Conservation (phyloP, 64 coral and sea anemone genomes). For the Acropora tenuis region DNA sequence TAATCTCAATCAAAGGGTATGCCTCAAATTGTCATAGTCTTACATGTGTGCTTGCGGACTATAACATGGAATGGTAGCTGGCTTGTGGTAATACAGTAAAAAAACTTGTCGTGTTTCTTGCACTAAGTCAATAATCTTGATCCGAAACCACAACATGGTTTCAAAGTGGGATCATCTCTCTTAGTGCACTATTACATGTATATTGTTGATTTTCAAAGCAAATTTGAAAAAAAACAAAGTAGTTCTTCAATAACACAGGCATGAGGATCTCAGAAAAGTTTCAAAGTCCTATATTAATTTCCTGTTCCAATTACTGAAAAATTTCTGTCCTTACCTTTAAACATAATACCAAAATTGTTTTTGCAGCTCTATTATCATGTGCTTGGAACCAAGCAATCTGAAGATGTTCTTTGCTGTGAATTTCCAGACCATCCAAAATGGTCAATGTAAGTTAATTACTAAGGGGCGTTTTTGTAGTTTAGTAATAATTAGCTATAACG, state of each 20-base stretch:
- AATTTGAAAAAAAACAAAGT: background rate
- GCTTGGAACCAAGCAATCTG: constrained; percentile 81
- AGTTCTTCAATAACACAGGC: no score
- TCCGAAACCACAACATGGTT: constrained; percentile 64
- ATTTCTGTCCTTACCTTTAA: background rate
- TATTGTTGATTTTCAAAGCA: background rate
- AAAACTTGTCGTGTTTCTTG: background rate
- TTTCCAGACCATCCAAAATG: constrained; percentile 98
- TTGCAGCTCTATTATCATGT: constrained; percentile 87
- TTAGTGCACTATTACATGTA: background rate
- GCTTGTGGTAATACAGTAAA: no score
- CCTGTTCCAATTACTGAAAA: no score
- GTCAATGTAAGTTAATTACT: constrained; percentile 70
- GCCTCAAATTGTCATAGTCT: background rate
- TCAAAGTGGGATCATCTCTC: constrained; percentile 44
- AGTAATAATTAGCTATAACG: no score
- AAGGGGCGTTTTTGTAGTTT: background rate
- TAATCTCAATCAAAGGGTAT: constrained; percentile 93
- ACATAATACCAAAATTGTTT: background rate
- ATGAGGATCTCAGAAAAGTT: no score
- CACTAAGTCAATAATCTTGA: background rate
- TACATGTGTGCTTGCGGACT: background rate
- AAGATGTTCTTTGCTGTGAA: constrained; percentile 97
- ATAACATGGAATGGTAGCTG: background rate
- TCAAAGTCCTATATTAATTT: no score